Base-by-base conservation (phyloP, 1,140 invertebrate genomes). In the Papilio helenus region DNA sequence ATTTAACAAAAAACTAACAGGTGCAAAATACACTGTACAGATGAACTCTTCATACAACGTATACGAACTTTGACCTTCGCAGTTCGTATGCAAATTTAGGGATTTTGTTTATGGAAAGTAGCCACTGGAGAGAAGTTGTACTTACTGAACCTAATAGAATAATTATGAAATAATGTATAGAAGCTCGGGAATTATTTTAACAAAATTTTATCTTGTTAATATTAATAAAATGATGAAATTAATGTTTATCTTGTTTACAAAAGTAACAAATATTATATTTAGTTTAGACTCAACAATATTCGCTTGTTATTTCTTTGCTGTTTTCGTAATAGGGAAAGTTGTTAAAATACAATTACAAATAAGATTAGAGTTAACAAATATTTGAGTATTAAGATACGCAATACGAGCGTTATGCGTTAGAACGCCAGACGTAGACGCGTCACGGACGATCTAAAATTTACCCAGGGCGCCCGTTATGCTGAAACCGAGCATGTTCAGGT, bases 101-200 rank as follows among this genome's bases (percentile, higher is more conserved):
- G 61, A 68, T 29, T 68, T 68, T 68, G 61, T 68, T 68, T 7
- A 29, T 68, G 61, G 12, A 68, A 34, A 68, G 61, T 68, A 26
- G 61, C 12, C 58, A 68, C 61, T 4, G 61, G 61, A 68, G 61
- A 68, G 61, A 34, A 68, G 61, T 68, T 18, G 3, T 34, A 26
- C 61, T n/a, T n/a, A n/a, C n/a, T n/a, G n/a, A 68, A 68, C 61
- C 16, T 68, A 16, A 68, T 34, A 68, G 61, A 68, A 68, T 68
- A 68, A 68, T 68, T 68, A 68, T 68, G 18, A 68, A 68, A 14
- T 26, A 68, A 68, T 34, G 12, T 68, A 18, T 68, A 68, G 61
- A 29, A 14, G 3, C 26, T 34, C 58, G 10, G 14, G 14, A 16
- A 29, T 68, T 68, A 68, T 68, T 68, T 68, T 68, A 34, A 29